Evolutionary conservation across 2,113 vertebrate species (phyloP).

Genomic region (Serranochromis macrocephalus): DNA sequence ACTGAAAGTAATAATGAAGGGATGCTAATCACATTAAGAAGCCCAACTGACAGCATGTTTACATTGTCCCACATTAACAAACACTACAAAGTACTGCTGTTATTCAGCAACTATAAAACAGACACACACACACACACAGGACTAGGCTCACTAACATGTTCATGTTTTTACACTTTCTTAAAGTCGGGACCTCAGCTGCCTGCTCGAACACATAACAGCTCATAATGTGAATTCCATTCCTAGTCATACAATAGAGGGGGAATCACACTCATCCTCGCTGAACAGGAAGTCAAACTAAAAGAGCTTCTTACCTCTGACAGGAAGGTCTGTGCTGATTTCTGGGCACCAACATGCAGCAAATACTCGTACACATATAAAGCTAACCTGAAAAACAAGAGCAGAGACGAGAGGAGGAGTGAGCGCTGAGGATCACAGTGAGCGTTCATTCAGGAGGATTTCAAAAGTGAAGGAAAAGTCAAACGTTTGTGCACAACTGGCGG

Average conservation of each 20-base stretch:
- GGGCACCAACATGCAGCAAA: constrained; percentile 85
- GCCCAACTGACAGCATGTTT: constrained; percentile 8
- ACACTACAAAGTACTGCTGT: neutral
- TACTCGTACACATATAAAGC: constrained; percentile 89
- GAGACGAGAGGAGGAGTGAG: constrained; percentile 3
- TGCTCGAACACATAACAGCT: constrained; percentile 5
- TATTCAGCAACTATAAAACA: neutral
- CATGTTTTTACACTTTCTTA: neutral
- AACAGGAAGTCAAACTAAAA: constrained; percentile 26
- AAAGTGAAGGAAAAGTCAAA: neutral
- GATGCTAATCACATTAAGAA: constrained; percentile 29
- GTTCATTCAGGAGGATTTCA: neutral
- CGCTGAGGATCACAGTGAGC: neutral
- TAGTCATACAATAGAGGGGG: constrained; percentile 39
- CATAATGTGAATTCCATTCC: constrained; percentile 41
- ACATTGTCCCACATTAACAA: constrained; percentile 28
- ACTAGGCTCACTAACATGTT: neutral
- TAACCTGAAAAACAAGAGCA: constrained; percentile 72
- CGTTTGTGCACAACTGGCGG: neutral
- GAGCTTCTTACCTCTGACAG: constrained; percentile 82
- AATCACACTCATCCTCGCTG: constrained; percentile 20
- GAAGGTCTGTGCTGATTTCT: constrained; percentile 92
- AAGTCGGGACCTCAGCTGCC: neutral
- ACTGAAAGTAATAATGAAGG: constrained; percentile 31
- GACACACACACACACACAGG: neutral